phyloP scores from a whole-genome alignment of 2,113 vertebrate species.

The Actinemys pallida region DNA sequence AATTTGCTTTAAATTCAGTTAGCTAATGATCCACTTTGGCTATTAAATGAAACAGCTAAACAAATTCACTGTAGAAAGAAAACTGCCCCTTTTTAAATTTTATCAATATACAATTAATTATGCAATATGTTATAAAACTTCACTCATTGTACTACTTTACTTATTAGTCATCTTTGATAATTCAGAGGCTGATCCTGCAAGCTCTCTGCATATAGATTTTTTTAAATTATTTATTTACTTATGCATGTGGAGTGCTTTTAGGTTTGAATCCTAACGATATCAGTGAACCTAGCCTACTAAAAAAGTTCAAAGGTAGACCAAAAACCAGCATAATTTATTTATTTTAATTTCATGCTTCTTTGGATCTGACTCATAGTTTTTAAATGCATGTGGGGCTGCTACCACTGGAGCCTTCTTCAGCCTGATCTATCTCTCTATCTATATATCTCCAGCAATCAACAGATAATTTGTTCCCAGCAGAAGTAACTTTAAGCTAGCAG shows the following conservation, averaged over 20 bases:
- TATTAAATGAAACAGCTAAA: not conserved
- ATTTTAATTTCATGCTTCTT: not conserved
- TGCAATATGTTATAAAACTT: not conserved
- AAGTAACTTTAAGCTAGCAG: not conserved
- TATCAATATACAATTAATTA: not conserved
- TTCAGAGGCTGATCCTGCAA: not conserved
- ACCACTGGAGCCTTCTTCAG: not conserved
- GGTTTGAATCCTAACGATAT: not conserved
- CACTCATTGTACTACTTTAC: not conserved
- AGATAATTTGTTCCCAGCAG: not conserved
- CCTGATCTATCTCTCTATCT: too few species aligned
- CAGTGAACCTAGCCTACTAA: not conserved
- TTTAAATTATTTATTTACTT: not conserved
- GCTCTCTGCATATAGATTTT: not conserved
- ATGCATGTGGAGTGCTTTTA: not conserved
- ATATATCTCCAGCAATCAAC: not conserved
- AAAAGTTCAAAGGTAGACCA: not conserved
- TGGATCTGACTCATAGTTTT: not conserved
- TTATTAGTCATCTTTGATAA: not conserved
- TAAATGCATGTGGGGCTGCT: not conserved
- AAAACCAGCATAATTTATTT: too few species aligned
- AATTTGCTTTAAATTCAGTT: not conserved
- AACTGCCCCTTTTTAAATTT: not conserved
- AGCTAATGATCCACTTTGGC: not conserved
- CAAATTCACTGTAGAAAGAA: not conserved